Percentiles rank a stretch among this genome's conserved stretches.
phyloP scores from a whole-genome alignment of 2,113 vertebrate species.

The Sylvietta virens region DNA sequence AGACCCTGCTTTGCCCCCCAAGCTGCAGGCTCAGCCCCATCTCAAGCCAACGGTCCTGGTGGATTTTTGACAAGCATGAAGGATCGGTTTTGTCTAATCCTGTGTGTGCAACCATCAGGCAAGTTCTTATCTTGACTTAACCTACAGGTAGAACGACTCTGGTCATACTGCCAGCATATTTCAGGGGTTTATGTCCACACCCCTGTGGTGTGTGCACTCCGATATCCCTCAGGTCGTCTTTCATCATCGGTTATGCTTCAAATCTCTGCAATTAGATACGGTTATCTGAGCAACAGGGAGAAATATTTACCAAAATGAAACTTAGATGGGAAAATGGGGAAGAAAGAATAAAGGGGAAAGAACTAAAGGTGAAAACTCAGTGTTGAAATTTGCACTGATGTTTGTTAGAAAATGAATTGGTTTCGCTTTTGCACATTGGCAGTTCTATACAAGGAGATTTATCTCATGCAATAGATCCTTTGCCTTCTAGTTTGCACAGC shows the following conservation, averaged over 20 bases:
- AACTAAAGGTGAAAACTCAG: not conserved
- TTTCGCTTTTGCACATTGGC: not conserved
- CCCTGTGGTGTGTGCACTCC: not conserved
- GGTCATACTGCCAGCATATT: not conserved
- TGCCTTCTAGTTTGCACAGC: not conserved
- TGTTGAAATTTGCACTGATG: not conserved
- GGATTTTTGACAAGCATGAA: not conserved
- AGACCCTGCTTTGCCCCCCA: rapidly evolving
- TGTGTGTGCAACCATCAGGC: not conserved
- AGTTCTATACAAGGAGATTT: not conserved
- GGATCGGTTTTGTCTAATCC: not conserved
- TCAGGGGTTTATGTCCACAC: constrained; percentile 35
- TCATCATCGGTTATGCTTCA: not conserved
- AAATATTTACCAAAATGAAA: constrained; percentile 29
- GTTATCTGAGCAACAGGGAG: constrained; percentile 5
- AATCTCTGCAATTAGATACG: not conserved
- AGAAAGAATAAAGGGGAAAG: not conserved
- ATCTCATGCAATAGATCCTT: not conserved
- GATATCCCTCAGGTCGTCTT: constrained; percentile 4
- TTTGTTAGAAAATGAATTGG: not conserved
- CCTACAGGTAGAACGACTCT: constrained; percentile 23
- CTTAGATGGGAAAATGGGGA: not conserved
- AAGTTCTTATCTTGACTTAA: constrained; percentile 10
- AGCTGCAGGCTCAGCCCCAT: not conserved
- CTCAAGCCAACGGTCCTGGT: not conserved